A percentile compares a stretch with the other conserved stretches of the same genome.
phyloP scores from a whole-genome alignment of 1,140 invertebrate genomes.

The Ctenoplectra terminalis region DNA sequence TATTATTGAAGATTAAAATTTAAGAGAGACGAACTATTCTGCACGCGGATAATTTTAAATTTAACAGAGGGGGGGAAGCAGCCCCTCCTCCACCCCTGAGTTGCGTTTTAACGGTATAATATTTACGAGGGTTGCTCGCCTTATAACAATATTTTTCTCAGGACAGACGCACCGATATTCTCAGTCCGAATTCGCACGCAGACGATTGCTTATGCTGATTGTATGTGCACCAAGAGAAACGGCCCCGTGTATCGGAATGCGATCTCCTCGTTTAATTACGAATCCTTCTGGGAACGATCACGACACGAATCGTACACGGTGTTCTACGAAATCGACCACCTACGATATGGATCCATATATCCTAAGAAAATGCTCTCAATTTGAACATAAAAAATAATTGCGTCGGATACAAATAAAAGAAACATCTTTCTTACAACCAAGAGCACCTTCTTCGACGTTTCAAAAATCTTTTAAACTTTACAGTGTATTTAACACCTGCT shows the following conservation, averaged over 20 bases:
- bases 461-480: too few relatives aligned
- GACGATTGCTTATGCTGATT: slow-evolving; percentile 56
- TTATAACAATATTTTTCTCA: slow-evolving; percentile 54
- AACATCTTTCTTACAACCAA: too few relatives aligned
- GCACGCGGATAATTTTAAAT: not conserved
- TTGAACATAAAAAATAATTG: too few relatives aligned
- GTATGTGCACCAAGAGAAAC: slow-evolving; percentile 65
- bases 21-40: not conserved
- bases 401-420: too few relatives aligned
- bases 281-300: slow-evolving; percentile 73
- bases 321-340: slow-evolving; percentile 45
- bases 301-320: slow-evolving; percentile 33
- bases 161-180: slow-evolving; percentile 45
- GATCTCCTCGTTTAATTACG: slow-evolving; percentile 72
- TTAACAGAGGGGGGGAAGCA: not conserved
- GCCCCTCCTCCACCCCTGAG: not conserved
- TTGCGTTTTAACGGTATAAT: slow-evolving; percentile 23
- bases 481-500: too few relatives aligned
- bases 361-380: not conserved
- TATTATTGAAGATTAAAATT: not conserved
- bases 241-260: slow-evolving; percentile 66
- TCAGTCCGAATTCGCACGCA: slow-evolving; percentile 45
- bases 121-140: slow-evolving; percentile 53
- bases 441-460: too few relatives aligned
- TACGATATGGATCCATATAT: slow-evolving; percentile 12